These are phyloP conservation scores for Callithrix jacchus DNA, from an alignment of 2,113 vertebrate genomes.

Conservation along the genomic window DNA sequence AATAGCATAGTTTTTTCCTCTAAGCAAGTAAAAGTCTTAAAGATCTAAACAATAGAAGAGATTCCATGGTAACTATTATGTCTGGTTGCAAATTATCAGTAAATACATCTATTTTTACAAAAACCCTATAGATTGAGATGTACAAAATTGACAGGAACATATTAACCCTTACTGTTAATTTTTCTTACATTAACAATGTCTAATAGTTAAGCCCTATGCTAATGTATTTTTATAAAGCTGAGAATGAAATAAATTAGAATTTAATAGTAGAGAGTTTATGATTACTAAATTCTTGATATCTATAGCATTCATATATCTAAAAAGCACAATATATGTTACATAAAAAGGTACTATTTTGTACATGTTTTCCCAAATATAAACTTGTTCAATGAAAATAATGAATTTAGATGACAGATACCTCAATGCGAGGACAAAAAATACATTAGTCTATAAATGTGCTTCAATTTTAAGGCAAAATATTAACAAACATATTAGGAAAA, in stretches of 20 bases:
- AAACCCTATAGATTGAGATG: not conserved
- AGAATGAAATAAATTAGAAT: not conserved
- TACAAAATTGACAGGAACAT: not conserved
- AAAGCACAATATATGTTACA: not conserved
- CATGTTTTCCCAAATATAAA: not conserved
- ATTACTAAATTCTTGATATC: not conserved
- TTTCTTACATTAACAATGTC: not conserved
- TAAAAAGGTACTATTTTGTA: not conserved
- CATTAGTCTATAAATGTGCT: not conserved
- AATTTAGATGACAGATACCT: not conserved
- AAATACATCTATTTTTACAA: not conserved
- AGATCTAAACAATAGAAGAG: not conserved
- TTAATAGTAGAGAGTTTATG: not conserved
- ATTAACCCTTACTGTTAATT: not conserved
- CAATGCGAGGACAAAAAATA: not conserved
- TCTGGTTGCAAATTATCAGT: not conserved
- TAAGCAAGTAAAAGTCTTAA: not conserved
- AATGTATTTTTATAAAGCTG: not conserved
- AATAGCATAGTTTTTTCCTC: not conserved
- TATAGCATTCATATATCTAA: not conserved
- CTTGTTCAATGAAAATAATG: not conserved
- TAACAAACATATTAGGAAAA: not conserved
- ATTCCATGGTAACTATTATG: not conserved
- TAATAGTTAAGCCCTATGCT: not conserved
- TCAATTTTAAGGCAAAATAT: not conserved